A percentile compares a stretch with the other conserved stretches of the same genome.
Evolutionary conservation across 2,797 vertebrate genomes (phyloP).

Genomic region (Neosilurus mollespiculum): DNA sequence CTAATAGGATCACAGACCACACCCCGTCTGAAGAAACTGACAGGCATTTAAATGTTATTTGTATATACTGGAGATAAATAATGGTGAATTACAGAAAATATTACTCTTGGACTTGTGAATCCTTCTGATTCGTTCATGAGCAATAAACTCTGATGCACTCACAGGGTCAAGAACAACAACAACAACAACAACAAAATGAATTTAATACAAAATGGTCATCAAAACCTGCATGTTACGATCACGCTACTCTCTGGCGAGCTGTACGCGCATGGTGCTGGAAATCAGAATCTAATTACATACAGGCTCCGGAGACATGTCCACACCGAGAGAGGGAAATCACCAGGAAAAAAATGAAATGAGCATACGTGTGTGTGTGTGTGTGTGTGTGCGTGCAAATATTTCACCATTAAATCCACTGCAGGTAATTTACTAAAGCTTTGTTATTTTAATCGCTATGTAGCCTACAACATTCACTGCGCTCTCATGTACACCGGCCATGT

Average conservation of each 20-base stretch:
- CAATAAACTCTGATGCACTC: background rate
- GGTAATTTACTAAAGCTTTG: background rate
- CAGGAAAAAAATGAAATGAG: conserved; percentile 24
- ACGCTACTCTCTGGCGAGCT: background rate
- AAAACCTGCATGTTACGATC: background rate
- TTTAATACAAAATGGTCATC: conserved; percentile 10
- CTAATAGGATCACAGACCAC: background rate
- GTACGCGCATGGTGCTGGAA: conserved; percentile 23
- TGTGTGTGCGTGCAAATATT: background rate
- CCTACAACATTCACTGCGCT: background rate
- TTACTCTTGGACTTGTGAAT: background rate
- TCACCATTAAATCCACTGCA: background rate
- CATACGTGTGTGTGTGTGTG: conserved; percentile 4
- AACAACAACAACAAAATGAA: background rate
- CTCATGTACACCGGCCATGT: background rate
- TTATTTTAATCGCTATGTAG: background rate
- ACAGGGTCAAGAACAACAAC: background rate
- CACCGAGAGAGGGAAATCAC: conserved; percentile 36
- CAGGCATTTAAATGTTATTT: background rate
- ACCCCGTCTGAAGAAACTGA: background rate
- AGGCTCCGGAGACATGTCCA: conserved; percentile 24
- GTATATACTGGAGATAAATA: background rate
- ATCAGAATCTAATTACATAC: conserved; percentile 46
- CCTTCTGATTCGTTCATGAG: background rate
- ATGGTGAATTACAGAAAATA: background rate